Evolutionary conservation across 2,113 vertebrate genomes (phyloP).

Genomic region (Aldabrachelys gigantea): DNA sequence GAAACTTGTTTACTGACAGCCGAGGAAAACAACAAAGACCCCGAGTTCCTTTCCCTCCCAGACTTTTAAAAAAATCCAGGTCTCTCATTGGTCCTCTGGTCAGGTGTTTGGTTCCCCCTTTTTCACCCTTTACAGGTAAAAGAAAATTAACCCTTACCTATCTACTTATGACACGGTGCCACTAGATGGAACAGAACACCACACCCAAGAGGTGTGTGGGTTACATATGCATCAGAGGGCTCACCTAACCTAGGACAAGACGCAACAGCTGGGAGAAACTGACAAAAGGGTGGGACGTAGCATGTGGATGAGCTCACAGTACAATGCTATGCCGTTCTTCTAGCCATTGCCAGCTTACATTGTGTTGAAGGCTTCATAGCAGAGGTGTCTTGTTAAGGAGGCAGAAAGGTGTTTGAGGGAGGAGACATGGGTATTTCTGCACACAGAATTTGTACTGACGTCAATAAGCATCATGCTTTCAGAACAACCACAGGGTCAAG

Average conservation of each 20-base stretch:
- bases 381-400: background rate
- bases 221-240: background rate
- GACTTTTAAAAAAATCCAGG: too few species aligned
- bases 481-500: background rate
- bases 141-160: too few species aligned
- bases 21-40: too few species aligned
- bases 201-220: too few species aligned
- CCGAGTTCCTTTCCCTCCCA: too few species aligned
- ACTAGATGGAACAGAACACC: too few species aligned
- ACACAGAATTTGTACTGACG: background rate
- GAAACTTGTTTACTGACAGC: too few species aligned
- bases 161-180: too few species aligned
- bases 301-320: fast-evolving
- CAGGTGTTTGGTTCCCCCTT: too few species aligned
- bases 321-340: background rate
- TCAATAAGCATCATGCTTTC: background rate
- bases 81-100: too few species aligned
- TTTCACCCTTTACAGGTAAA: too few species aligned
- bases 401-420: background rate
- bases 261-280: background rate
- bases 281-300: background rate
- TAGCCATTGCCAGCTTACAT: fast-evolving
- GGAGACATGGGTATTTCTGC: background rate
- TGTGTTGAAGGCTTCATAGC: fast-evolving
- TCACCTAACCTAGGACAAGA: background rate